Evolutionary conservation across 2,888 invertebrate species (phyloP).

Genomic region (Lottia scabra): DNA sequence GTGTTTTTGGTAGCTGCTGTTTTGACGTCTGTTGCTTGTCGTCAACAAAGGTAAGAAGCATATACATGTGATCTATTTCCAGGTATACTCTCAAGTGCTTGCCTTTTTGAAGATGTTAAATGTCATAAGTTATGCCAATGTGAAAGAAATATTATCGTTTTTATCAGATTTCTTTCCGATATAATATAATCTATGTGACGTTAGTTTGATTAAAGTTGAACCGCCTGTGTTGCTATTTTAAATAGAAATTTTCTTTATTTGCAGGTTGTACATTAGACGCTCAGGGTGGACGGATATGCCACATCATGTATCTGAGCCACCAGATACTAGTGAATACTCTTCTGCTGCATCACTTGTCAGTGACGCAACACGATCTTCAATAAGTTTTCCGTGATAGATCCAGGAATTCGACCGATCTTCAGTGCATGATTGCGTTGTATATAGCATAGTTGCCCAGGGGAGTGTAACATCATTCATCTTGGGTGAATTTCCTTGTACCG

Average conservation of each 20-base stretch:
- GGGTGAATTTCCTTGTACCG: too few relatives aligned
- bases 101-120: too few relatives aligned
- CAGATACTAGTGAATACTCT: conserved; percentile 31
- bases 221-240: background rate
- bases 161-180: background rate
- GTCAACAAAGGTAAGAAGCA: conserved; percentile 37
- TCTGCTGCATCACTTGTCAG: conserved; percentile 32
- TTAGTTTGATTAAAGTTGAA: background rate
- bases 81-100: background rate
- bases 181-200: background rate
- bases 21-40: conserved; percentile 38
- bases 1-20: conserved; percentile 40
- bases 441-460: too few relatives aligned
- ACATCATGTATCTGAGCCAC: conserved; percentile 35
- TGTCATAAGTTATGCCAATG: too few relatives aligned
- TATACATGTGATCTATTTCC: background rate
- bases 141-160: background rate
- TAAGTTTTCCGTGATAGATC: conserved; percentile 4
- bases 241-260: background rate
- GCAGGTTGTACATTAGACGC: conserved; percentile 33
- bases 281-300: conserved; percentile 31
- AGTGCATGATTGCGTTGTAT: too few relatives aligned
- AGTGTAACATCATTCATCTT: too few relatives aligned
- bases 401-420: too few relatives aligned
- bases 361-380: conserved; percentile 31